phyloP scores from a whole-genome alignment of 2,113 vertebrate genomes.

The Scalopus aquaticus region DNA sequence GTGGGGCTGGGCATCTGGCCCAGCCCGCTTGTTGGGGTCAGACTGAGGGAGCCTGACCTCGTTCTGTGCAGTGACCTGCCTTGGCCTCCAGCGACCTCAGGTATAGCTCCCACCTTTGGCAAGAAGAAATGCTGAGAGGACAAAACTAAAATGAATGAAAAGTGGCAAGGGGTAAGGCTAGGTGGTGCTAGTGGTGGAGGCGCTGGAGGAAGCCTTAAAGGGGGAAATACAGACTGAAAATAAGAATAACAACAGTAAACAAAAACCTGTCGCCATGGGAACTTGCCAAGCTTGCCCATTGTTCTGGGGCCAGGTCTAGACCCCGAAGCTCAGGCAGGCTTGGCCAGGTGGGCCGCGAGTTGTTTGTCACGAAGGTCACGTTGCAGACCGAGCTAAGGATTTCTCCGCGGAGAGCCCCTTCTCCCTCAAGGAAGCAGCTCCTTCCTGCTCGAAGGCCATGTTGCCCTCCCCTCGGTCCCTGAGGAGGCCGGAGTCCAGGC shows the following conservation, averaged over 20 bases:
- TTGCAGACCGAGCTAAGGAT: not conserved
- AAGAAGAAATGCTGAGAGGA: not conserved
- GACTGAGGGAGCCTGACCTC: no score
- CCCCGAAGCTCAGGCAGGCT: accelerated
- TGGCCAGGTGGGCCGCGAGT: not conserved
- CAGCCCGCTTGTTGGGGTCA: no score
- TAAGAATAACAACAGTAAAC: no score
- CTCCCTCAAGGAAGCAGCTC: not conserved
- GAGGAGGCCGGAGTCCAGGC: no score
- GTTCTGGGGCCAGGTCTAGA: not conserved
- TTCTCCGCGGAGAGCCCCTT: not conserved
- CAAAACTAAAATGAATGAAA: not conserved
- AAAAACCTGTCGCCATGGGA: no score
- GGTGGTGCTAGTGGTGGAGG: not conserved
- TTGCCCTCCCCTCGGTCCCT: no score
- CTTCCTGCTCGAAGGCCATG: not conserved
- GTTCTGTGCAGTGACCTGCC: not conserved
- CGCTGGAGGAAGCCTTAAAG: not conserved
- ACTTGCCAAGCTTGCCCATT: not conserved
- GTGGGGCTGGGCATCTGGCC: no score
- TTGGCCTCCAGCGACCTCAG: not conserved
- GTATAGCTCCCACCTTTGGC: not conserved
- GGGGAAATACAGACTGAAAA: not conserved
- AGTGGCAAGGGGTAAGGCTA: not conserved
- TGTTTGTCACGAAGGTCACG: no score